Base-by-base conservation (phyloP, 2,797 vertebrate genomes). In the Epinephelus awoara region DNA sequence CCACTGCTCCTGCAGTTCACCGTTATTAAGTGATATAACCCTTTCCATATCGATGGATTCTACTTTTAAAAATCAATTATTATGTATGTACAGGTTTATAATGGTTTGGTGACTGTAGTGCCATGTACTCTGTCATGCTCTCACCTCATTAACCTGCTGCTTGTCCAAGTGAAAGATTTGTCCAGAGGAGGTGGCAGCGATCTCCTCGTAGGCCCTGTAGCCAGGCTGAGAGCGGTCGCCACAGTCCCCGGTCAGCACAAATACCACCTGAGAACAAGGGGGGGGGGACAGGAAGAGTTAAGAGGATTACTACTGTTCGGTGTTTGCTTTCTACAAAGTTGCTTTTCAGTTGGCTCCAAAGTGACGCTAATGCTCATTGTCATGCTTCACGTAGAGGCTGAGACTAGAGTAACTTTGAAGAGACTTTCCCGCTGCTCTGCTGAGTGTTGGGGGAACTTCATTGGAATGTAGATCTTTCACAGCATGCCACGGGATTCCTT, bases 161-260 rank as follows among this genome's bases (percentile, higher is more conserved):
- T 99, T 99, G 94, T 97, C 97, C 94, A 99, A 89, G 92, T 99
- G 98, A 91, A 99, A 99, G 85, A 99, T 97, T 84, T 99, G 98
- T 61, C 98, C 98, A 0, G 98, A 98, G 85, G 97, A 98, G 77
- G 96, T 96, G 82, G 98, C 97, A 0, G 98, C 98, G 0, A 99
- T 97, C 91, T 98, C 97, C 91, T 99, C 97, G 0, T 97, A 99
- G 0, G 93, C 97, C 21, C 94, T 95, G 93, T 99, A 99, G 62
- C 98, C 98, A 0, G 97, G 97, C 77, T 99, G 98, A 51, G 95
- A 96, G 64, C 97, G 96, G 93, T 99, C 97, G 2, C 98, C 98
- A 1, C 98, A 99, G 91, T 99, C 98, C 40, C 98, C 98, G 0
- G 98, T 99, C 94, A 99, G 87, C 90, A 99, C 98, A 5, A 99